Evolutionary conservation across 1,140 invertebrate species (phyloP).

Genomic region (Venustaconcha ellipsiformis): DNA sequence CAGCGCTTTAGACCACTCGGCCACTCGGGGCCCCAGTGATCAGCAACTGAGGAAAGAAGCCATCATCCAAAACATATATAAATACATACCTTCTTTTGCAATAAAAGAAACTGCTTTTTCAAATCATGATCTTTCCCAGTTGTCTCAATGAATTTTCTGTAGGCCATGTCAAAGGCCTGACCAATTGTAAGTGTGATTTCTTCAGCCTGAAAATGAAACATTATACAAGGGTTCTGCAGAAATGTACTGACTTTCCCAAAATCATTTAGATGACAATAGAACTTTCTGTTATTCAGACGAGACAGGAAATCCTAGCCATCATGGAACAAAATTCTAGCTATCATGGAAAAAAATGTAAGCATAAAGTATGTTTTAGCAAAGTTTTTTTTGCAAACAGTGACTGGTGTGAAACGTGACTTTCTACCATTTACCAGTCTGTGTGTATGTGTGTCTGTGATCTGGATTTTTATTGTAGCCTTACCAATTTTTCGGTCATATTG

Average conservation of each 20-base stretch:
- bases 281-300: too few relatives aligned
- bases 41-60: not conserved
- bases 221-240: not conserved
- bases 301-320: too few relatives aligned
- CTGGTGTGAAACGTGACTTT: too few relatives aligned
- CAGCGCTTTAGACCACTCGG: too few relatives aligned
- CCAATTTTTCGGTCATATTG: too few relatives aligned
- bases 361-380: too few relatives aligned
- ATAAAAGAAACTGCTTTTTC: conserved; percentile 78
- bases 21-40: not conserved
- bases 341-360: too few relatives aligned
- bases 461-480: too few relatives aligned
- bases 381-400: too few relatives aligned
- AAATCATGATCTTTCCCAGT: conserved; percentile 82
- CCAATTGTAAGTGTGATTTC: conserved; percentile 97
- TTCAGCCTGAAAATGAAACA: conserved; percentile 76
- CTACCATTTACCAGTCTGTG: too few relatives aligned
- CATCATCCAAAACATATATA: not conserved
- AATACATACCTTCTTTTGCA: conserved; percentile 76
- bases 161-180: conserved; percentile 97
- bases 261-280: not conserved
- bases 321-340: too few relatives aligned
- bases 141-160: conserved; percentile 83
- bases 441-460: too few relatives aligned
- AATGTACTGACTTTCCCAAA: not conserved